A percentile compares a stretch with the other conserved stretches of the same genome.
Conservation (phyloP, 2,888 invertebrate genomes). For the Harpalus rufipes region DNA sequence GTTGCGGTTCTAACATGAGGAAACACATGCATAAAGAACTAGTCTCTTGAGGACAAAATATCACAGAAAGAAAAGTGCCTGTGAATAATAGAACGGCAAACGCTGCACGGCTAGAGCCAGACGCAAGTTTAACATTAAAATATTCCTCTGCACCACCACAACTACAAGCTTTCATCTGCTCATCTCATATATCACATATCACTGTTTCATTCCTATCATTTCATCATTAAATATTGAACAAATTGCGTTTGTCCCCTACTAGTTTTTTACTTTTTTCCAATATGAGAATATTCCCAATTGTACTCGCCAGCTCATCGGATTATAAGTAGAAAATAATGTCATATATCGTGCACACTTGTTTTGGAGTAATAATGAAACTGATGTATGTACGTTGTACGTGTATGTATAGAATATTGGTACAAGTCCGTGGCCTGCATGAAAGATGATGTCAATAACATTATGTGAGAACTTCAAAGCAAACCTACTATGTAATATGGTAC, state of each 20-base stretch:
- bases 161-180: conserved; percentile 43
- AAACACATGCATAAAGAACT: conserved; percentile 71
- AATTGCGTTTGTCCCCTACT: conserved; percentile 62
- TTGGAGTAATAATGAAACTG: background rate
- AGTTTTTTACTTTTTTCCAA: conserved; percentile 58
- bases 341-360: conserved; percentile 23
- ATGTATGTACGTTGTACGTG: too few species aligned
- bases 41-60: conserved; percentile 71
- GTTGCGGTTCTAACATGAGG: conserved; percentile 28
- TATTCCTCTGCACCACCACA: conserved; percentile 70
- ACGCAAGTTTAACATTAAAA: conserved; percentile 74
- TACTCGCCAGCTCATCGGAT: conserved; percentile 9
- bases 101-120: conserved; percentile 68
- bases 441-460: conserved; percentile 42
- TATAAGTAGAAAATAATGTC: conserved; percentile 52
- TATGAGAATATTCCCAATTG: conserved; percentile 55
- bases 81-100: conserved; percentile 75
- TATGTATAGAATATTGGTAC: background rate
- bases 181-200: conserved; percentile 62
- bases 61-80: conserved; percentile 70
- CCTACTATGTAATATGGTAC: background rate
- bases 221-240: conserved; percentile 66
- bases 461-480: conserved; percentile 30
- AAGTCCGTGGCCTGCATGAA: conserved; percentile 26
- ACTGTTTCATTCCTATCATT: conserved; percentile 59